Evolutionary conservation across 2,888 invertebrate species (phyloP), one percentile per base, ranked within the genome.

Genomic region (Halictus quadricinctus): DNA sequence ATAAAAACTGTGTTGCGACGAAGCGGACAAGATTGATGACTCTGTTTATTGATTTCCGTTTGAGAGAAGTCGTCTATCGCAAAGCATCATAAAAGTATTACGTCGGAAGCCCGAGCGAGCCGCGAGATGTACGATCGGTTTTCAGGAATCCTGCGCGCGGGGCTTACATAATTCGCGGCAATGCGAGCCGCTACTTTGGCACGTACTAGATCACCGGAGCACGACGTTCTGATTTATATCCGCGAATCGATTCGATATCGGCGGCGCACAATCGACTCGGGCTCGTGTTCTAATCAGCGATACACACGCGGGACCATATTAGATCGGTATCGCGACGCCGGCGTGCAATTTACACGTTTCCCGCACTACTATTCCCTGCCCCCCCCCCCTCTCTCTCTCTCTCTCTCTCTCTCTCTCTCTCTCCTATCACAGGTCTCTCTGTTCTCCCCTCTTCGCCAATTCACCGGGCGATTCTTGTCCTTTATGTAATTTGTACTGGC

Each of bases 211-310:
- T 79, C 80, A 81, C 78, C 81, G n/a, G 73, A 72, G 64, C 84
- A 69, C 85, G 77, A 75, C 88, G 90, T 90, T 90, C 91, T 92
- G 93, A 93, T 93, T 92, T 94, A 93, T 91, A 88, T 86, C 73
- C 75, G 66, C 64, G 84, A 76, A 90, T 87, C 87, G 86, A 80
- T 80, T 87, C 81, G 90, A 86, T 60, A 60, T 87, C 87, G 86
- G 83, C 69, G 88, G 73, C 50, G 82, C 66, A 75, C 77, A 64
- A 83, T 84, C 83, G 78, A n/a, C 25, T 21, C 70, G 10, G 36
- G 54, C 60, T 41, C 50, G 80, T 72, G 75, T 83, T 83, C 81
- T 76, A 81, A 81, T 81, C 81, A 81, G 50, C 74, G 43, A 41
- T 80, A 83, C 77, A 76, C 77, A 76, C 81, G 80, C 81, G 80